phyloP scores from a whole-genome alignment of 2,113 vertebrate species.

The Rhinogobius similis region DNA sequence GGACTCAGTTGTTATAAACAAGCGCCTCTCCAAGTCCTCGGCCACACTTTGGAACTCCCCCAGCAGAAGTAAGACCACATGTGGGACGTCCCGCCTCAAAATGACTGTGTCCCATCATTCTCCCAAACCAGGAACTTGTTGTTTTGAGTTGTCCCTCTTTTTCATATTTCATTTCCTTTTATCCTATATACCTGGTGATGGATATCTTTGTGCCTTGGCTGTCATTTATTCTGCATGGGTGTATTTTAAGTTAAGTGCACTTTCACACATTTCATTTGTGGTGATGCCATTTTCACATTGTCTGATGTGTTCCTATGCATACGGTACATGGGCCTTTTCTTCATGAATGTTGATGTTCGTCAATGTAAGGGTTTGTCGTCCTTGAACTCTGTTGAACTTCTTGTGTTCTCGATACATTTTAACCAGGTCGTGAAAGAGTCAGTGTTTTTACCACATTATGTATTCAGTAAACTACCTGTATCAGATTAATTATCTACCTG shows the following conservation, averaged over 20 bases:
- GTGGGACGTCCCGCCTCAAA: slow-evolving; percentile 48
- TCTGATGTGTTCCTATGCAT: slow-evolving; percentile 31
- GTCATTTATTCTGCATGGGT: slow-evolving; percentile 40
- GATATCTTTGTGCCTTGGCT: slow-evolving; percentile 32
- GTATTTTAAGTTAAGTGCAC: slow-evolving; percentile 26
- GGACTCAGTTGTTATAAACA: slow-evolving; percentile 96
- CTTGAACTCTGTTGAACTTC: slow-evolving; percentile 4
- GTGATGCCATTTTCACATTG: slow-evolving; percentile 55
- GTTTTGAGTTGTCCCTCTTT: slow-evolving; percentile 46
- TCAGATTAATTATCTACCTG: slow-evolving; percentile 17
- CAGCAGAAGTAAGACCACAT: slow-evolving; percentile 94
- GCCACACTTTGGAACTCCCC: slow-evolving; percentile 99
- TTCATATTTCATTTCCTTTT: slow-evolving; percentile 55
- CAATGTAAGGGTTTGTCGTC: slow-evolving; percentile 2
- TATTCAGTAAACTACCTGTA: slow-evolving; percentile 33
- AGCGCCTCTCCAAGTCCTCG: slow-evolving; percentile 99
- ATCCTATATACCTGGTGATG: slow-evolving; percentile 51
- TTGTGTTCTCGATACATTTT: slow-evolving; percentile 2
- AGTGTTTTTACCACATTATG: slow-evolving; percentile 47
- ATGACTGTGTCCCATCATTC: slow-evolving; percentile 50
- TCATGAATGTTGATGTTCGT: slow-evolving; percentile 14
- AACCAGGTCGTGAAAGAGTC: slow-evolving; percentile 47
- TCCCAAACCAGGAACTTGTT: slow-evolving; percentile 51
- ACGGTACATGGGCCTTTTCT: slow-evolving; percentile 7
- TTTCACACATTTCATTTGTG: slow-evolving; percentile 46